A percentile compares a stretch with the other conserved stretches of the same genome.
phyloP scores from a whole-genome alignment of 2,797 vertebrate genomes.

The Sebastes nivosus region DNA sequence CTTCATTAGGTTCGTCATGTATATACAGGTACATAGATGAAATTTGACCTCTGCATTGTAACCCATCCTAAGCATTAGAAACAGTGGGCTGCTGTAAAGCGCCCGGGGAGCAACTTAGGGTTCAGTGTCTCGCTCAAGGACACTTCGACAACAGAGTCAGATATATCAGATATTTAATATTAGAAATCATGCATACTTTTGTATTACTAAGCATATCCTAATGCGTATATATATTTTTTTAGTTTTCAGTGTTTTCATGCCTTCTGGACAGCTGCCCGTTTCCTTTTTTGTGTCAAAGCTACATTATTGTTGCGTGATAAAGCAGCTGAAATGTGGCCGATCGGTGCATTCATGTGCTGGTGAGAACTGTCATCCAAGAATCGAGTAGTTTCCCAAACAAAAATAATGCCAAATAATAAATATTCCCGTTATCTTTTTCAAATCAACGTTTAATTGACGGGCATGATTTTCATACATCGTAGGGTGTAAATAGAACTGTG shows the following conservation, averaged over 20 bases:
- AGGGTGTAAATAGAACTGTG: neutral
- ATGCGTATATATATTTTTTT: neutral
- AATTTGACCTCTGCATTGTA: too few species aligned
- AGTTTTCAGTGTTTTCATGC: neutral
- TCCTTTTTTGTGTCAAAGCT: neutral
- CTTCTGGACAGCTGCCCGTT: neutral
- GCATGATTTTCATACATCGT: slow-evolving; percentile 6
- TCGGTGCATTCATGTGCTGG: neutral
- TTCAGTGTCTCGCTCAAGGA: too few species aligned
- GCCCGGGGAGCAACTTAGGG: too few species aligned
- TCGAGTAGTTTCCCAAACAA: neutral
- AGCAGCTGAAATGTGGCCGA: neutral
- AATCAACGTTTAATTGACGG: neutral
- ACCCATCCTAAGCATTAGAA: too few species aligned
- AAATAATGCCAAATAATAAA: neutral
- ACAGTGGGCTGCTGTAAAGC: too few species aligned
- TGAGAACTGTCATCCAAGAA: neutral
- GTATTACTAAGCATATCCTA: too few species aligned
- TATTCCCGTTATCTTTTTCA: neutral
- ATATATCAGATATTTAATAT: neutral
- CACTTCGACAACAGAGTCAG: too few species aligned
- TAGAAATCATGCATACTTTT: neutral
- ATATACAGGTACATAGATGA: too few species aligned
- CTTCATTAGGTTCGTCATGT: too few species aligned
- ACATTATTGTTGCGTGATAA: neutral